Base-by-base conservation (phyloP, 2,113 vertebrate genomes). In the Platysternon megacephalum region DNA sequence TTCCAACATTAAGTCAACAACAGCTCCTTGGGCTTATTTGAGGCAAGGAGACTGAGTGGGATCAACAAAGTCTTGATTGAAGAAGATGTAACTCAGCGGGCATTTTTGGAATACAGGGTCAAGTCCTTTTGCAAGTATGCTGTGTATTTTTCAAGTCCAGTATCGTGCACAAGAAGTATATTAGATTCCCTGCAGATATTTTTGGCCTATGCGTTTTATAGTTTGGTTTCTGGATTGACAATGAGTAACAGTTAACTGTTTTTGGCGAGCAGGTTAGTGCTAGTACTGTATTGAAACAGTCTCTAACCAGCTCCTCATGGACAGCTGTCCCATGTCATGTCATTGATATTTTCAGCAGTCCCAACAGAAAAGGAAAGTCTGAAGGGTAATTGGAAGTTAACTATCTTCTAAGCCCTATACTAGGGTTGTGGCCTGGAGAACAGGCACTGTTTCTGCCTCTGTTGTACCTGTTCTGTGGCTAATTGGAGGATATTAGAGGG, bases 1-100 rank as follows among this genome's bases (percentile, higher is more conserved):
- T 82, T 90, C 80, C 85, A 87, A 84, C 1, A 29, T 65, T 17
- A 84, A 81, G 6, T 42, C 81, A 96, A 85, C 3, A 92, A 32
- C 2, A 1, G 5, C 83, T 87, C 85, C 68, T 58, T 80, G 68
- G 86, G 53, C 5, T 26, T 29, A 52, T 3, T 68, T 39, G 11
- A 93, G 24, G 26, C 78, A 56, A 61, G 90, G 16, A 35, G 17
- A 68, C 61, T 68, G 8, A 29, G 13, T 81, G 24, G 85, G 2
- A 85, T 4, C 9, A 39, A 13, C 82, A 39, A 5, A 89, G 12
- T 44, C 80, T 26, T 16, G 17, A 79, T 0, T 44, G 46, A 90
- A 29, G 35, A 52, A 5, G 3, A 16, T 11, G 56, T 35, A 85
- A 56, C 5, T 84, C 42, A 74, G 68, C 81, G 1, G 24, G 83